These are phyloP conservation scores for Hipposideros armiger DNA, from an alignment of 2,113 vertebrate genomes.

Conservation along the genomic window DNA sequence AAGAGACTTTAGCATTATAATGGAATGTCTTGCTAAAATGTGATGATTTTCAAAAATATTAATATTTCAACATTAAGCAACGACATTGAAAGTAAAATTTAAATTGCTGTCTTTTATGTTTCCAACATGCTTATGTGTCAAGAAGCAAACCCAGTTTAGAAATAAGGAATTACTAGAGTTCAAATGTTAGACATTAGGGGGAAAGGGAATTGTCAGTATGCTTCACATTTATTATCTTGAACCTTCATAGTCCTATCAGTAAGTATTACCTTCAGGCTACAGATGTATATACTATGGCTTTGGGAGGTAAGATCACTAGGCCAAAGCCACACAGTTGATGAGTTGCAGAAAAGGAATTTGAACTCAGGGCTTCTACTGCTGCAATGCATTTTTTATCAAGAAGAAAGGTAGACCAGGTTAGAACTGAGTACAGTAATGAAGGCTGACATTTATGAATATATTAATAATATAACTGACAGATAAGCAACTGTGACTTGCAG, in stretches of 20 bases:
- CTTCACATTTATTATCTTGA: not conserved
- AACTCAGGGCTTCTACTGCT: not conserved
- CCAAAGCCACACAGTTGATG: not conserved
- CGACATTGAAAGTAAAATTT: conserved; percentile 77
- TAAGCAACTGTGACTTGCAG: not conserved
- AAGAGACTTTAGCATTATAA: conserved; percentile 75
- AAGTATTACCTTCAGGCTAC: not conserved
- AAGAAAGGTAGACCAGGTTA: not conserved
- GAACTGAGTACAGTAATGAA: not conserved
- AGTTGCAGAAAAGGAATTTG: not conserved
- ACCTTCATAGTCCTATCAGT: not conserved
- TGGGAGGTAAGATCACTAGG: not conserved
- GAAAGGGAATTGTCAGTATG: not conserved
- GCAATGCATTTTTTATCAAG: not conserved
- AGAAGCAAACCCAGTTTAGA: conserved; percentile 26
- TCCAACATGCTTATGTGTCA: not conserved
- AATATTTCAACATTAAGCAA: conserved; percentile 69
- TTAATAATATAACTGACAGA: not conserved
- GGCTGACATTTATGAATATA: not conserved
- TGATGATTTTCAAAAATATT: conserved; percentile 78
- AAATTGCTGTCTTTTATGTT: conserved; percentile 34
- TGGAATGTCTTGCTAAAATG: conserved; percentile 81
- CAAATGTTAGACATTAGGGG: not conserved
- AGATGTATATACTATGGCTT: not conserved
- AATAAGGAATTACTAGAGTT: conserved; percentile 31